A percentile compares a stretch with the other conserved stretches of the same genome.
These are phyloP conservation scores for Cheilosia pagana DNA, from an alignment of 2,888 invertebrate genomes.

Conservation along the genomic window DNA sequence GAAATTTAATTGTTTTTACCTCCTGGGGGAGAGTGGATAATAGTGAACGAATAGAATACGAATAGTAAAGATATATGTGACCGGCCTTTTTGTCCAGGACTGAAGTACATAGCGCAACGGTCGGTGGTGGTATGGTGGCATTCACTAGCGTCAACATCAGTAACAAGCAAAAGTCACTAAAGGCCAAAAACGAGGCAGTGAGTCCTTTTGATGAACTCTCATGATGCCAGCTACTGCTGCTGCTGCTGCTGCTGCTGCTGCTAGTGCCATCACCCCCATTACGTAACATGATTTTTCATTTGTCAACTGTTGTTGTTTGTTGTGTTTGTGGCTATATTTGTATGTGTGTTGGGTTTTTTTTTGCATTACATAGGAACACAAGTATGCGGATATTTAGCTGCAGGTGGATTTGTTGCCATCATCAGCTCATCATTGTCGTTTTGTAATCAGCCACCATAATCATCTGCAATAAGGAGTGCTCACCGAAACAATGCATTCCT, in stretches of 20 bases:
- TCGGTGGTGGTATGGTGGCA: slow-evolving; percentile 45
- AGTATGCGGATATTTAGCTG: slow-evolving; percentile 66
- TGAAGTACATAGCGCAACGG: slow-evolving; percentile 25
- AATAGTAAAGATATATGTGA: slow-evolving; percentile 23
- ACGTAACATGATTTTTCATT: slow-evolving; percentile 70
- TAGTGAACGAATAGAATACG: slow-evolving; percentile 57
- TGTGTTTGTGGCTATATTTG: slow-evolving; percentile 22
- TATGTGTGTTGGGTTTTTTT: slow-evolving; percentile 14
- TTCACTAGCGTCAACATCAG: slow-evolving; percentile 66
- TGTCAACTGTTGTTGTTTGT: slow-evolving; percentile 63
- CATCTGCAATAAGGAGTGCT: slow-evolving; percentile 65
- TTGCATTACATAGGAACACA: slow-evolving; percentile 24
- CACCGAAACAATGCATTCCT: slow-evolving; percentile 69
- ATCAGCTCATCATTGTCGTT: slow-evolving; percentile 70
- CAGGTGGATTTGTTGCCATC: slow-evolving; percentile 71
- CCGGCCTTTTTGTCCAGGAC: slow-evolving; percentile 47
- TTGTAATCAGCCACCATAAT: slow-evolving; percentile 72
- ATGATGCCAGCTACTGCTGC: slow-evolving; percentile 27
- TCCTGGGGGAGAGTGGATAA: slow-evolving; percentile 64
- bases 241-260: slow-evolving; percentile 9
- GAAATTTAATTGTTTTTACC: slow-evolving; percentile 74
- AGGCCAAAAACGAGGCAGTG: slow-evolving; percentile 61
- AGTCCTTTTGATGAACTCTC: slow-evolving; percentile 70
- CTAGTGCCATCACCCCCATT: slow-evolving; percentile 37
- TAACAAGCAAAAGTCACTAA: slow-evolving; percentile 67